These are phyloP conservation scores for Ceraclea dissimilis DNA, from an alignment of 2,888 invertebrate species.

Conservation along the genomic window DNA sequence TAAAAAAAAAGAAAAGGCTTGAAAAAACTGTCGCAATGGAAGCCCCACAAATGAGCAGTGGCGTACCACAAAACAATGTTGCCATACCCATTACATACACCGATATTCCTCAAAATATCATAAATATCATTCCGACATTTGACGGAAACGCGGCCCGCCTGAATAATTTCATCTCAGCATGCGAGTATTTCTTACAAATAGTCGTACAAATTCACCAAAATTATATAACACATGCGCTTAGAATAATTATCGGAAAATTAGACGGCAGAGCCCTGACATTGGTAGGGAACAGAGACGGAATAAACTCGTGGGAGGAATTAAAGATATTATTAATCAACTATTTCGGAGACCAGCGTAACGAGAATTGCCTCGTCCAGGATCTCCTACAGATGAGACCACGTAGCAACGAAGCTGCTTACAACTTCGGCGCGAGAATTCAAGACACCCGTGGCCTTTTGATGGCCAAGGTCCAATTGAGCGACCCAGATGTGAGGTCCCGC, in stretches of 20 bases:
- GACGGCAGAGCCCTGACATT: neutral
- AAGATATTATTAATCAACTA: neutral
- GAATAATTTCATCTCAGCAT: too few relatives aligned
- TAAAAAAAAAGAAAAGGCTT: too few relatives aligned
- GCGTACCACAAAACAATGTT: too few relatives aligned
- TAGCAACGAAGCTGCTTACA: neutral
- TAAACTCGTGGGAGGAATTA: neutral
- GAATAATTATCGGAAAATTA: neutral
- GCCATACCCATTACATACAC: too few relatives aligned
- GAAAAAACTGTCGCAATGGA: too few relatives aligned
- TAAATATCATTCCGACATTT: too few relatives aligned
- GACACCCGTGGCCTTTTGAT: neutral
- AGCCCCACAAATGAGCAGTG: too few relatives aligned
- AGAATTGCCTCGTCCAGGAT: neutral
- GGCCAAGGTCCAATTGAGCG: neutral
- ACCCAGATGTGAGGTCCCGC: neutral
- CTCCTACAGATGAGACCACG: neutral
- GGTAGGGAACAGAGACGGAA: neutral
- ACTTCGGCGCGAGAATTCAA: neutral
- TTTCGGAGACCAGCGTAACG: neutral
- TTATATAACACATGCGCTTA: too few relatives aligned
- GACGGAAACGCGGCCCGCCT: too few relatives aligned
- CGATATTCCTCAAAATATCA: too few relatives aligned
- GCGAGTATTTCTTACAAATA: too few relatives aligned
- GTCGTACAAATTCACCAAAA: too few relatives aligned